Percentiles rank a stretch among this genome's conserved stretches.
Conservation (phyloP, 2,888 invertebrate species). For the Petrophora chlorosata region DNA sequence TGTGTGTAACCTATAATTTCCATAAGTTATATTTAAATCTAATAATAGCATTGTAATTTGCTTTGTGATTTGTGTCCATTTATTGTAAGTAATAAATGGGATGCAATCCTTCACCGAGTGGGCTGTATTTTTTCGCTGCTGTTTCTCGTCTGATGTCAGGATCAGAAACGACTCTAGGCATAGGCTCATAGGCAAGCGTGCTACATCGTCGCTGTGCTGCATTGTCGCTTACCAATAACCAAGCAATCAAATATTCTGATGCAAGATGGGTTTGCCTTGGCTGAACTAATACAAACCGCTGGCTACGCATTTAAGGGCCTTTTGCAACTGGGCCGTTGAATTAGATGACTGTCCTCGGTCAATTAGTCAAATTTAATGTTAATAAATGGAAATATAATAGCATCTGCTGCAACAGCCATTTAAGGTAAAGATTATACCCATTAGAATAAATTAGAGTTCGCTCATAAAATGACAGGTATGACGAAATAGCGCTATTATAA, state of each 20-base stretch:
- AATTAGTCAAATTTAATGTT: conserved; percentile 26
- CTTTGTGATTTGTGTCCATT: too few species aligned
- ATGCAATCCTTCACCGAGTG: too few species aligned
- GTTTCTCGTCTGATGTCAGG: too few species aligned
- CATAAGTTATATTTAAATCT: too few species aligned
- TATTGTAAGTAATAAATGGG: too few species aligned
- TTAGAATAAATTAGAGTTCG: conserved; percentile 23
- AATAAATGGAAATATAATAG: conserved; percentile 24
- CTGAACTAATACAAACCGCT: conserved; percentile 41
- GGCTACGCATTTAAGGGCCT: conserved; percentile 34
- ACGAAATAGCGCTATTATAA: conserved; percentile 10
- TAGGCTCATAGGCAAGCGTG: too few species aligned
- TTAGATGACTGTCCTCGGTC: conserved; percentile 22
- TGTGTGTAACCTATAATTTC: too few species aligned
- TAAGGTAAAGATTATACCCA: conserved; percentile 14
- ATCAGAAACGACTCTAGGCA: too few species aligned
- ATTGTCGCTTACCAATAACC: conserved; percentile 16
- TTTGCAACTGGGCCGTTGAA: conserved; percentile 26
- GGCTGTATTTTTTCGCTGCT: too few species aligned
- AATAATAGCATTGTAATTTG: too few species aligned
- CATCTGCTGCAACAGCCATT: conserved; percentile 29
- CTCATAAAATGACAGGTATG: conserved; percentile 9
- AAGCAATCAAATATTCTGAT: conserved; percentile 46
- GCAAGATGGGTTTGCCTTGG: conserved; percentile 46
- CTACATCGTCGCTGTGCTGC: background rate